Percentiles rank a stretch among this genome's conserved stretches.
These are phyloP conservation scores for Napeogenes inachia DNA, from an alignment of 2,888 invertebrate genomes.

Conservation along the genomic window DNA sequence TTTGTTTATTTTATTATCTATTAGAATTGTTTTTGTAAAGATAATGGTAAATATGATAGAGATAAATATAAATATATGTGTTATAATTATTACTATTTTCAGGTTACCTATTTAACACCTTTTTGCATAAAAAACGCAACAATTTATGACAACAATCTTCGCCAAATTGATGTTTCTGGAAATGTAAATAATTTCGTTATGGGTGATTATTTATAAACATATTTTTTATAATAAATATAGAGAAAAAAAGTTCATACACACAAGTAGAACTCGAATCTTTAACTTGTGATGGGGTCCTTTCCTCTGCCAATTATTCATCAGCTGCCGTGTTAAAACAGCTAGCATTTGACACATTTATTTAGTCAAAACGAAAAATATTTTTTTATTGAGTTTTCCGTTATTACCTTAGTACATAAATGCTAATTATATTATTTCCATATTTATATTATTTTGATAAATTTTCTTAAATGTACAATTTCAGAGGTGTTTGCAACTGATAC, in stretches of 20 bases:
- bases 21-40: conserved; percentile 1
- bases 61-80: neutral
- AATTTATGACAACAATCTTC: conserved; percentile 11
- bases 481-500: conserved; percentile 32
- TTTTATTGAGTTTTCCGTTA: no score
- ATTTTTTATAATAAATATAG: no score
- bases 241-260: no score
- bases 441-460: neutral
- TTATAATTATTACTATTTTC: conserved; percentile 13
- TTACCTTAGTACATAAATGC: no score
- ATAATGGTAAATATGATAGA: no score
- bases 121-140: conserved; percentile 21
- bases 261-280: neutral
- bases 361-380: no score
- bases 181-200: conserved; percentile 11
- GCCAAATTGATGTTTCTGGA: conserved; percentile 29
- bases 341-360: no score
- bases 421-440: no score
- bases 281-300: neutral
- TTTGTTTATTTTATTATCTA: no score
- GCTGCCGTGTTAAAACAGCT: no score
- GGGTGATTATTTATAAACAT: conserved; percentile 21
- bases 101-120: conserved; percentile 38
- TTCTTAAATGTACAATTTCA: conserved; percentile 24
- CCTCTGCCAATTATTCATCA: no score